phyloP scores from a whole-genome alignment of 2,113 vertebrate species.

The Ranitomeya imitator region DNA sequence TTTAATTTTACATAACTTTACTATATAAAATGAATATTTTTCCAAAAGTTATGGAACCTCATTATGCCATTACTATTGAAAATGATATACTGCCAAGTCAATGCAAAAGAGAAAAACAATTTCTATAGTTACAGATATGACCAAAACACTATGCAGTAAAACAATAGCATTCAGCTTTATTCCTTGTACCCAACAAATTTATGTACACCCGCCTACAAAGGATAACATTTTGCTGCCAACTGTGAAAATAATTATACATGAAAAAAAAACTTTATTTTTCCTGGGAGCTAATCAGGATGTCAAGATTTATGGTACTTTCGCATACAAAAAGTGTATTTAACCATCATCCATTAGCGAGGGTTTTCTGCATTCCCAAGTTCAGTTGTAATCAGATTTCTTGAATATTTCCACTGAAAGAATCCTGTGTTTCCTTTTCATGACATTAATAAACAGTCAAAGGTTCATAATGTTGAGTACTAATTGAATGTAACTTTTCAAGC shows the following conservation, averaged over 20 bases:
- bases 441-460: conserved; percentile 72
- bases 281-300: conserved; percentile 14
- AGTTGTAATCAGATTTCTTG: conserved; percentile 66
- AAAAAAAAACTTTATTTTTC: neutral
- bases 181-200: neutral
- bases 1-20: no score
- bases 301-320: conserved; percentile 58
- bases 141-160: no score
- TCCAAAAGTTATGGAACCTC: no score
- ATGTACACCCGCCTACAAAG: no score
- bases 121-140: no score
- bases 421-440: conserved; percentile 61
- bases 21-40: no score
- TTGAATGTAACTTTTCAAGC: conserved; percentile 78
- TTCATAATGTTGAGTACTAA: conserved; percentile 83
- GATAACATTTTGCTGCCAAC: neutral
- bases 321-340: conserved; percentile 48
- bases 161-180: no score
- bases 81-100: no score
- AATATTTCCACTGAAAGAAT: conserved; percentile 58
- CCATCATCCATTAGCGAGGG: conserved; percentile 55
- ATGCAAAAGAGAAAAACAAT: no score
- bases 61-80: no score
- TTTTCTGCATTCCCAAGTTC: conserved; percentile 62
- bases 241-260: conserved; percentile 31